These are phyloP conservation scores for Musca domestica DNA, from an alignment of 1,140 invertebrate genomes.

Conservation along the genomic window DNA sequence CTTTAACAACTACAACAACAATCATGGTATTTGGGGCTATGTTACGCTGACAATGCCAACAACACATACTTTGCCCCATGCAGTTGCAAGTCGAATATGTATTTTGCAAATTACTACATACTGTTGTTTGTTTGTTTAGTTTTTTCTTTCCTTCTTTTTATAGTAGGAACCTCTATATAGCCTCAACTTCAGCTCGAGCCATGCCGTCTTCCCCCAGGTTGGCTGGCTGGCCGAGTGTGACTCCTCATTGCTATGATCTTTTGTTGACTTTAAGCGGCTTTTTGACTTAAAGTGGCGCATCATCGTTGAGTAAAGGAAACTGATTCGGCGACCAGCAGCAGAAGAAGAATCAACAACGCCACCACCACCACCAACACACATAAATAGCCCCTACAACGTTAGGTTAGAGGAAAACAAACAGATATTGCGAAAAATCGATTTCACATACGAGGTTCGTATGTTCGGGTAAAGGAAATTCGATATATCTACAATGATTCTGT, in stretches of 20 bases:
- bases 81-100: constrained; percentile 1
- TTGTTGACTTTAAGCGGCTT: constrained; percentile 14
- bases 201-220: too few relatives aligned
- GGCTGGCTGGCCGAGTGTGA: background rate
- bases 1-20: too few relatives aligned
- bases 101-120: constrained; percentile 22
- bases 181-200: background rate
- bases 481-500: too few relatives aligned
- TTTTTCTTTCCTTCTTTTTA: background rate
- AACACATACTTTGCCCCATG: constrained; percentile 2
- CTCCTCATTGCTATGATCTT: constrained; percentile 10
- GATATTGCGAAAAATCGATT: too few relatives aligned
- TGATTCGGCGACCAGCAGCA: background rate
- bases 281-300: constrained; percentile 21
- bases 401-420: too few relatives aligned
- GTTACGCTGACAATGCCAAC: too few relatives aligned
- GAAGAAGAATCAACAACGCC: background rate
- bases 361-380: too few relatives aligned
- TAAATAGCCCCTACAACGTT: too few relatives aligned
- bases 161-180: background rate
- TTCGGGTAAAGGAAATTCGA: too few relatives aligned
- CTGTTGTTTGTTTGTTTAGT: background rate
- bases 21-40: too few relatives aligned
- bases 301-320: background rate
- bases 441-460: too few relatives aligned